Evolutionary conservation across 2,888 invertebrate species (phyloP).

Genomic region (Allophyes oxyacanthae): DNA sequence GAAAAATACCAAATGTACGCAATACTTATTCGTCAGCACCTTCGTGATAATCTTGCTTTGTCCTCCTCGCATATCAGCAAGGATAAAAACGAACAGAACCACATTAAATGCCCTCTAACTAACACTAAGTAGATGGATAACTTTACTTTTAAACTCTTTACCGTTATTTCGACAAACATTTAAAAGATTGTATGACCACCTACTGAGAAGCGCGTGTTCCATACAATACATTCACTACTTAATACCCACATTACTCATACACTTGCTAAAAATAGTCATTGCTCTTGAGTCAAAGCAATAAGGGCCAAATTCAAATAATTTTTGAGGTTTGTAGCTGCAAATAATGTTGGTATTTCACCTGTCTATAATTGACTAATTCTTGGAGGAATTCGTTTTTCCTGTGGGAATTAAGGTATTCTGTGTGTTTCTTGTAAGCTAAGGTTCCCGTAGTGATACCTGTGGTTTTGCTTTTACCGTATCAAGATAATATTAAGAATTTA

Average conservation of each 20-base stretch:
- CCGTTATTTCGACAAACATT: slow-evolving; percentile 31
- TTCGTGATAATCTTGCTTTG: too few relatives aligned
- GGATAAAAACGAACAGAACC: slow-evolving; percentile 34
- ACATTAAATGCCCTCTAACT: slow-evolving; percentile 6
- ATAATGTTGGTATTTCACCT: slow-evolving; percentile 34
- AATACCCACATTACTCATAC: background rate
- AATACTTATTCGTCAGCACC: too few relatives aligned
- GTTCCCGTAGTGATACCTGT: slow-evolving; percentile 8
- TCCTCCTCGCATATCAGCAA: slow-evolving; percentile 15
- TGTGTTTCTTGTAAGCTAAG: slow-evolving; percentile 7
- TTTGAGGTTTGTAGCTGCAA: slow-evolving; percentile 6
- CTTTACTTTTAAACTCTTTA: slow-evolving; percentile 12
- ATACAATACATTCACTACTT: slow-evolving; percentile 15
- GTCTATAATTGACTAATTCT: slow-evolving; percentile 49
- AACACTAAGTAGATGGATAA: background rate
- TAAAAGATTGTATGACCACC: slow-evolving; percentile 31
- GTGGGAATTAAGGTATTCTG: slow-evolving; percentile 49
- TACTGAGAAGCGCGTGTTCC: slow-evolving; percentile 49
- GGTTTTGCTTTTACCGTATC: slow-evolving; percentile 27
- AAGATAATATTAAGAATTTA: background rate
- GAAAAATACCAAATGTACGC: too few relatives aligned
- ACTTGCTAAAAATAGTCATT: background rate
- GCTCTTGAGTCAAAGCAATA: background rate
- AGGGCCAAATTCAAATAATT: background rate
- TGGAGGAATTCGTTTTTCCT: slow-evolving; percentile 45